Conservation (phyloP, 2,797 vertebrate species). For the Cheirogaleus major region DNA sequence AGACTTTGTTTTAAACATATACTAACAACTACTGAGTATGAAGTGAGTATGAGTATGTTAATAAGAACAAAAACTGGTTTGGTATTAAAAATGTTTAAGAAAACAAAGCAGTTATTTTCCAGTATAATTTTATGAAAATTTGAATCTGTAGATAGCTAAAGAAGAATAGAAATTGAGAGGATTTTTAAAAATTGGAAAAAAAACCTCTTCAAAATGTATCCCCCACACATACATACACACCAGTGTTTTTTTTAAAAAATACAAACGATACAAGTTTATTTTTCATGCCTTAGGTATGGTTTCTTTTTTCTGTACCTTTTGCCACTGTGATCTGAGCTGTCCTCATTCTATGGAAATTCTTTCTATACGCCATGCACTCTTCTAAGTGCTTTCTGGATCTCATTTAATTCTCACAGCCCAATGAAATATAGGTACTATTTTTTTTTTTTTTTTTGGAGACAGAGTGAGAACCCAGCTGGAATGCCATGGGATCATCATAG, state of each 20-base stretch:
- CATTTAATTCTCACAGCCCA: background rate
- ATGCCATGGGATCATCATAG: too few relatives aligned
- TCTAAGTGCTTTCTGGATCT: background rate
- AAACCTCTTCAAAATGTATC: background rate
- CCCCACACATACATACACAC: background rate
- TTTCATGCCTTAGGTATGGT: background rate
- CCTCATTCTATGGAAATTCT: slow-evolving; percentile 11
- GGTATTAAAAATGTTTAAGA: background rate
- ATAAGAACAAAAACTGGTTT: background rate
- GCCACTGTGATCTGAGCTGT: background rate
- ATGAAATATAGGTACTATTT: background rate
- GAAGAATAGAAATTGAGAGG: background rate
- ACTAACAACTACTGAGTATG: background rate
- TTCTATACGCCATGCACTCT: background rate
- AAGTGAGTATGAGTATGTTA: background rate
- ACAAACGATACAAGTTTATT: background rate
- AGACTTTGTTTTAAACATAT: slow-evolving; percentile 57
- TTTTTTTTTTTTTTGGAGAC: too few relatives aligned
- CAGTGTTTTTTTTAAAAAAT: background rate
- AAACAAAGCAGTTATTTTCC: slow-evolving; percentile 47
- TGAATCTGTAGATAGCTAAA: background rate
- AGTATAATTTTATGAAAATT: slow-evolving; percentile 38
- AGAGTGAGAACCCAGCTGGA: too few relatives aligned
- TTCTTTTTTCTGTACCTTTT: background rate
- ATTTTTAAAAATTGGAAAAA: slow-evolving; percentile 20